Evolutionary conservation across 2,888 invertebrate genomes (phyloP), one percentile per base, ranked within the genome.

Genomic region (Leptodirus hochenwartii): DNA sequence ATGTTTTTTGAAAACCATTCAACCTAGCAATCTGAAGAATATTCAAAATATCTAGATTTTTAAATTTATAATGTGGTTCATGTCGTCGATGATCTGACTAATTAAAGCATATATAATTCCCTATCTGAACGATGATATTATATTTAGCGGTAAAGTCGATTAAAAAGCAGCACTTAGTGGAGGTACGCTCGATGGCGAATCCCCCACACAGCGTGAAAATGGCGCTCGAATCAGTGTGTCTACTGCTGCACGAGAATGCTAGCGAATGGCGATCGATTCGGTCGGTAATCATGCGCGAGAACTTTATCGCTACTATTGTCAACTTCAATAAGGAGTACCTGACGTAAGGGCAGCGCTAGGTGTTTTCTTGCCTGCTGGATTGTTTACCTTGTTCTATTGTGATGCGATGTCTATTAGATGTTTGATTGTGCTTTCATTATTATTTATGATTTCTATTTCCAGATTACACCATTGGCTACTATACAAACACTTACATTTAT

Each of bases 91-190:
- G n/a, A n/a, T n/a, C n/a, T n/a, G n/a, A n/a, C n/a, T n/a, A n/a
- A n/a, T n/a, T n/a, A n/a, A n/a, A n/a, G n/a, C n/a, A n/a, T n/a
- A n/a, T n/a, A n/a, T n/a, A n/a, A n/a, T n/a, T n/a, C n/a, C n/a
- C n/a, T n/a, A n/a, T n/a, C n/a, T n/a, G n/a, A n/a, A n/a, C n/a
- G n/a, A n/a, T n/a, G n/a, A n/a, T n/a, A n/a, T n/a, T n/a, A n/a
- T n/a, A n/a, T n/a, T n/a, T 44, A 74, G 88, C 91, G 51, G 93
- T 93, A 51, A 82, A 87, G 57, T 81, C 84, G 42, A 93, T 93
- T 64, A 88, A 87, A 70, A 90, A 90, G 59, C 87, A 88, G 56
- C 87, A 93, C 56, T 65, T 93, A 49, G 88, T 90, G 36, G 93
- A 93, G 58, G 81, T 93, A 41, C 70, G 87, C 38, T 84, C 90